A percentile compares a stretch with the other conserved stretches of the same genome.
Evolutionary conservation across 2,113 vertebrate genomes (phyloP).

Genomic region (Numenius arquata): DNA sequence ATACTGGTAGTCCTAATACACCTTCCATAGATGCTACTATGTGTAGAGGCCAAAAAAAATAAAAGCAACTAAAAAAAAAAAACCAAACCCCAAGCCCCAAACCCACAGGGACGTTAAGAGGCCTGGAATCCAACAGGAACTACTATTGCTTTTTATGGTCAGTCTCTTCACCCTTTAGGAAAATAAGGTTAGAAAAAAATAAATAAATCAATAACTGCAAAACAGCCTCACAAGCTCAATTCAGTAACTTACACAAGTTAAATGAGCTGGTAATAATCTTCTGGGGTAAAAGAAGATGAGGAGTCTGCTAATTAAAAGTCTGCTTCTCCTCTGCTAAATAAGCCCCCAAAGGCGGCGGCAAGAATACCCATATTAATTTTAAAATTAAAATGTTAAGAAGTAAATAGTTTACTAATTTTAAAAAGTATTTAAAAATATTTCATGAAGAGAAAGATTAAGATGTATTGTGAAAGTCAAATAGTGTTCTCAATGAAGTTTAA

Average conservation of each 20-base stretch:
- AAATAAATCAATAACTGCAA: not conserved
- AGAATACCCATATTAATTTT: not conserved
- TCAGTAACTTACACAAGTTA: not conserved
- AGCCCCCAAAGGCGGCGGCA: not conserved
- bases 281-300: not conserved
- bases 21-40: not conserved
- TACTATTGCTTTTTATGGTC: not conserved
- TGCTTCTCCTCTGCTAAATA: not conserved
- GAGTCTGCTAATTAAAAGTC: not conserved
- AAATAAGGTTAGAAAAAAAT: not conserved
- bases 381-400: not conserved
- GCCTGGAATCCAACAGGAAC: not conserved
- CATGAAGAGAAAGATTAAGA: too few relatives aligned
- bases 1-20: accelerated
- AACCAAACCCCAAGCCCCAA: not conserved
- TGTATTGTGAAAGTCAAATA: too few relatives aligned
- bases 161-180: not conserved
- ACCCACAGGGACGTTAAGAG: not conserved
- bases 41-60: not conserved
- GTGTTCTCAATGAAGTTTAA: not conserved
- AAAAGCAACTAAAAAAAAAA: not conserved
- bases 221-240: not conserved
- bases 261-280: not conserved
- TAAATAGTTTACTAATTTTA: not conserved
- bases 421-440: not conserved